Conservation (phyloP, 2,113 vertebrate genomes). For the Pavo muticus region DNA sequence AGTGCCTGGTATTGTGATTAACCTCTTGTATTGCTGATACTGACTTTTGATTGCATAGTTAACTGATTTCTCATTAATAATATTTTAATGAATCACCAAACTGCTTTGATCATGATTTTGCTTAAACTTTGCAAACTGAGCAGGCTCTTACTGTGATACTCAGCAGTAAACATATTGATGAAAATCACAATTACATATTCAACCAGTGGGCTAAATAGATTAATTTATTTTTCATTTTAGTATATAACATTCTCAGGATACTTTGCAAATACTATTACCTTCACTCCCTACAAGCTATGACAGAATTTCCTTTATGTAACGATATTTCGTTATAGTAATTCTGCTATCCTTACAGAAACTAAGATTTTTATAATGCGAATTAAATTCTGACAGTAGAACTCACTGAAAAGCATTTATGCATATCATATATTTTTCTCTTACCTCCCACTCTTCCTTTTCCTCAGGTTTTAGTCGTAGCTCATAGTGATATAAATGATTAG, state of each 20-base stretch:
- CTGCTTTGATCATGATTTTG: not conserved
- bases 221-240: not conserved
- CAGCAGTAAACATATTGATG: not conserved
- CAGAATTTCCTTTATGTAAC: not conserved
- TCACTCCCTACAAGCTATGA: not conserved
- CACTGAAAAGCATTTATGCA: not conserved
- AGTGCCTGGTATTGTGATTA: not conserved
- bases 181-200: not conserved
- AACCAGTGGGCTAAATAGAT: not conserved
- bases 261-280: not conserved
- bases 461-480: conserved; percentile 87
- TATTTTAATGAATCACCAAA: not conserved
- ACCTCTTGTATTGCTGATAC: not conserved
- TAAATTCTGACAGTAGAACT: not conserved
- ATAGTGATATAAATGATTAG: conserved; percentile 85
- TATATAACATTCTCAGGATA: not conserved
- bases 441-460: conserved; percentile 88
- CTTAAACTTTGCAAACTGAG: not conserved
- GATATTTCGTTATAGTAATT: not conserved
- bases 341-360: not conserved
- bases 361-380: not conserved
- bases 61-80: not conserved
- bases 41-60: not conserved
- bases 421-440: conserved; percentile 53
- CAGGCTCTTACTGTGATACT: not conserved